Conservation (phyloP, 2,888 invertebrate genomes). For the Eulithis testata region DNA sequence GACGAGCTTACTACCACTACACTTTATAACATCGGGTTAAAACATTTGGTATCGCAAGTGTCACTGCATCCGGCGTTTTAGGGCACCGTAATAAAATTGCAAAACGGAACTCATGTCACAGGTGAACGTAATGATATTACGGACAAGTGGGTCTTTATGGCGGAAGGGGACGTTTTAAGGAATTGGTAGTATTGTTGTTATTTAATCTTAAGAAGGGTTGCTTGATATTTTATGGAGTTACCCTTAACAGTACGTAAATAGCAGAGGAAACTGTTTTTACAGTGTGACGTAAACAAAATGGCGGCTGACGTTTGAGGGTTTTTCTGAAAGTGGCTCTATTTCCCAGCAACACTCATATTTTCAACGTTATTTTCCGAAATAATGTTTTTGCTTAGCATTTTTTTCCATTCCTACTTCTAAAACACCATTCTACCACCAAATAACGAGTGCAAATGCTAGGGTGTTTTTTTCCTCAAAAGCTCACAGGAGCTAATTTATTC, state of each 20-base stretch:
- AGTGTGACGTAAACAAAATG: no score
- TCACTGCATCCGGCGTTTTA: conserved; percentile 26
- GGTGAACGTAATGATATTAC: conserved; percentile 41
- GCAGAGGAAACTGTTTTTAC: no score
- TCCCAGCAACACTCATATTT: not conserved
- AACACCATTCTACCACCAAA: not conserved
- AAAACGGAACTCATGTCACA: conserved; percentile 38
- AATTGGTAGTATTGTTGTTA: conserved; percentile 38
- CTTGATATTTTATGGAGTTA: not conserved
- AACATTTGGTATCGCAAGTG: conserved; percentile 6
- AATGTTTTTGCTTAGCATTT: not conserved
- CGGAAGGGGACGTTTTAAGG: conserved; percentile 32
- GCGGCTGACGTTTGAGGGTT: no score
- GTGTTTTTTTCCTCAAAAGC: conserved; percentile 22
- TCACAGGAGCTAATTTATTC: conserved; percentile 30
- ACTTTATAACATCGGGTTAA: not conserved
- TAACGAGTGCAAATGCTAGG: conserved; percentile 3
- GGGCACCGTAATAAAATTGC: conserved; percentile 34
- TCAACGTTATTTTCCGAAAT: not conserved
- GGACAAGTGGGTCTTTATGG: conserved; percentile 34
- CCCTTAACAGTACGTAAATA: not conserved
- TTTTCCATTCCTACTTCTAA: not conserved
- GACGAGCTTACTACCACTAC: no score
- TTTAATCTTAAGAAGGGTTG: conserved; percentile 38
- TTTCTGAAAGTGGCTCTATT: not conserved